phyloP scores from a whole-genome alignment of 1,140 invertebrate species.

The Lerema accius region DNA sequence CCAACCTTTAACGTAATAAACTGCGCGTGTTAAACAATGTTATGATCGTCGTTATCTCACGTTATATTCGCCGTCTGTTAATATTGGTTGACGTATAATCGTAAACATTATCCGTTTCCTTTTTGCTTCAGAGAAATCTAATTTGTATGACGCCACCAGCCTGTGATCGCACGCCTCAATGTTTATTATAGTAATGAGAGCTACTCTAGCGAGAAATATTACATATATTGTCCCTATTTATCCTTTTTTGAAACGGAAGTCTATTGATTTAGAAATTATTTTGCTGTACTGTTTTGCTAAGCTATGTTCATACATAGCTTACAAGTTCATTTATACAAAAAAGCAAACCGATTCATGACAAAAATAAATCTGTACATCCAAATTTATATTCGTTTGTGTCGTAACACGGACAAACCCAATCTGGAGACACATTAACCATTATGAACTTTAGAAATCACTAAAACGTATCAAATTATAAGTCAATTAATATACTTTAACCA shows the following conservation, averaged over 20 bases:
- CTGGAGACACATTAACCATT: too few species aligned
- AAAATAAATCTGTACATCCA: too few species aligned
- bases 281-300: neutral
- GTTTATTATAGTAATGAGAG: neutral
- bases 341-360: too few species aligned
- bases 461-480: too few species aligned
- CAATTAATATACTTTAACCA: too few species aligned
- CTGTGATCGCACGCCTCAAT: neutral
- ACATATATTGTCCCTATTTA: neutral
- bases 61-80: conserved; percentile 27
- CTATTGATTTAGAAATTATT: neutral
- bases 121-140: conserved; percentile 14
- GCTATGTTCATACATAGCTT: too few species aligned
- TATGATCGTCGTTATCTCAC: conserved; percentile 23
- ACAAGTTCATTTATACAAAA: too few species aligned
- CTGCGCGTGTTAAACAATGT: conserved; percentile 1
- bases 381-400: too few species aligned
- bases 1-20: conserved; percentile 12
- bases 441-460: too few species aligned
- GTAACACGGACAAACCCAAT: too few species aligned
- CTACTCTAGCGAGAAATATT: neutral
- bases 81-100: conserved; percentile 22
- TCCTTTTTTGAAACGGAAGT: neutral
- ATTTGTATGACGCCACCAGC: conserved; percentile 8
- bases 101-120: conserved; percentile 13